Evolutionary conservation across 2,797 vertebrate species (phyloP).

Genomic region (Sebastolobus alascanus): DNA sequence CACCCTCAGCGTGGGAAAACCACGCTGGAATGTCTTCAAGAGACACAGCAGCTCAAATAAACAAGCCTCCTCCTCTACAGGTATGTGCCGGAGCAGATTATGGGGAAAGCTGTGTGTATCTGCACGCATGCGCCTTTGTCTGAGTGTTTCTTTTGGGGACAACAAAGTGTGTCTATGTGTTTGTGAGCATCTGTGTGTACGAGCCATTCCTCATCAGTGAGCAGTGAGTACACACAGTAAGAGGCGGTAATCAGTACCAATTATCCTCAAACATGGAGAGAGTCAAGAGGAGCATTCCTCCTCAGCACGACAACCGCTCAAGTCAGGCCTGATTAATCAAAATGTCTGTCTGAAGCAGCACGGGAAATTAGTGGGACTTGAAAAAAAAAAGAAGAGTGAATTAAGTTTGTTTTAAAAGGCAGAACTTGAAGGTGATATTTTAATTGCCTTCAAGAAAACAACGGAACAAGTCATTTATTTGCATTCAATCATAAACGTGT

Average conservation of each 20-base stretch:
- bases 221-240: slow-evolving; percentile 69
- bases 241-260: slow-evolving; percentile 77
- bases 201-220: slow-evolving; percentile 74
- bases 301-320: slow-evolving; percentile 66
- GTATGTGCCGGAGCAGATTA: slow-evolving; percentile 70
- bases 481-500: slow-evolving; percentile 34
- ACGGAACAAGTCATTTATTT: slow-evolving; percentile 3
- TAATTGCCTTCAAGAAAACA: slow-evolving; percentile 24
- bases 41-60: slow-evolving; percentile 67
- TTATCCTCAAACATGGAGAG: slow-evolving; percentile 76
- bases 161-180: slow-evolving; percentile 51
- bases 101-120: slow-evolving; percentile 33
- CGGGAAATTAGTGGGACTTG: slow-evolving; percentile 29
- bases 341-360: slow-evolving; percentile 55
- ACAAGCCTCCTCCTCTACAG: slow-evolving; percentile 66
- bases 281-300: slow-evolving; percentile 74
- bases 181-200: slow-evolving; percentile 59
- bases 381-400: slow-evolving; percentile 15
- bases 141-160: slow-evolving; percentile 33
- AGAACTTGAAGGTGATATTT: slow-evolving; percentile 1
- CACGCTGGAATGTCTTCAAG: slow-evolving; percentile 75
- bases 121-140: slow-evolving; percentile 29
- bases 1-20: slow-evolving; percentile 72
- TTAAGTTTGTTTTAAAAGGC: slow-evolving; percentile 18
- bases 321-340: slow-evolving; percentile 68